These are phyloP conservation scores for Phrynocephalus guinanensis DNA, from an alignment of 2,797 vertebrate species.

Conservation along the genomic window DNA sequence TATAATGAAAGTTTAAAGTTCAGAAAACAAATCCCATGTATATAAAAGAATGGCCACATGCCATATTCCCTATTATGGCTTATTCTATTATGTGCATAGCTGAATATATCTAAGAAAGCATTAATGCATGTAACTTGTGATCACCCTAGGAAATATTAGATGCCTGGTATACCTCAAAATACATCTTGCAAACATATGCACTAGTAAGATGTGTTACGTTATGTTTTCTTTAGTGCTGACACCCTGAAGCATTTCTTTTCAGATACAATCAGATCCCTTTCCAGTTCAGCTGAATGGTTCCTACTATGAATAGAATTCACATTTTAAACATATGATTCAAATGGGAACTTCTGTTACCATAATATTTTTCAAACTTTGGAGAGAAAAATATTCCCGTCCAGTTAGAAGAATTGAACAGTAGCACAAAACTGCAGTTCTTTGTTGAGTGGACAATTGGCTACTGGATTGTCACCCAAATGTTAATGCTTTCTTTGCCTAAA, in stretches of 20 bases:
- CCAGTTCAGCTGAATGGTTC: background rate
- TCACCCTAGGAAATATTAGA: constrained; percentile 1
- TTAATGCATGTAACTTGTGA: constrained; percentile 21
- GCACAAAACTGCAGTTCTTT: background rate
- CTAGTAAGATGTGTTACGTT: background rate
- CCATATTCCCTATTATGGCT: constrained; percentile 34
- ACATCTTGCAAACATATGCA: background rate
- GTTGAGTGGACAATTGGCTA: background rate
- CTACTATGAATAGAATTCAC: constrained; percentile 1
- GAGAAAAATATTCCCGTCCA: background rate
- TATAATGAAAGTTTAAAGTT: constrained; percentile 41
- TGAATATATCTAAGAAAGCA: constrained; percentile 15
- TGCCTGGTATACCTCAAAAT: background rate
- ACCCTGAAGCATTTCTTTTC: background rate
- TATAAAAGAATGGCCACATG: constrained; percentile 50
- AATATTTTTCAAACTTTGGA: constrained; percentile 23
- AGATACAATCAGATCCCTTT: background rate
- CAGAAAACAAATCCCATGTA: constrained; percentile 43
- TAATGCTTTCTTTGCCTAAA: constrained; percentile 14
- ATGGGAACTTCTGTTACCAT: background rate
- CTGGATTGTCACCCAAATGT: background rate
- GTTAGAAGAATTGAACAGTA: background rate
- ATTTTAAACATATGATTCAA: background rate
- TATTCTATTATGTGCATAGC: background rate
- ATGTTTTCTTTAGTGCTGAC: background rate